Conservation (phyloP, 2,888 invertebrate species). For the Stenodera caucasica region DNA sequence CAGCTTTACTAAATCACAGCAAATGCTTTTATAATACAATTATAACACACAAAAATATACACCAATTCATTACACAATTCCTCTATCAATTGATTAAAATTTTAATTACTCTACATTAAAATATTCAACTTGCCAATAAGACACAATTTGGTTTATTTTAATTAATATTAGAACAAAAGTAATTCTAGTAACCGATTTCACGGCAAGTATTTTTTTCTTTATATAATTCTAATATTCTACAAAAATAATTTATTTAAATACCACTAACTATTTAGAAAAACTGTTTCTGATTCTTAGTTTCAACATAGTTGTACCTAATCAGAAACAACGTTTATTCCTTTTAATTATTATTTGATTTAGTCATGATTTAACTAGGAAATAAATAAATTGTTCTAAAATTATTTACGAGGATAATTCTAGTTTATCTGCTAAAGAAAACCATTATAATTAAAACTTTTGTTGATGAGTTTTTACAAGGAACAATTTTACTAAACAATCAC, state of each 20-base stretch:
- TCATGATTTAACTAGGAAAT: conserved; percentile 19
- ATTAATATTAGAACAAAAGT: background rate
- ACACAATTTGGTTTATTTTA: conserved; percentile 21
- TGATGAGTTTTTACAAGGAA: background rate
- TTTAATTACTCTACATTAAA: background rate
- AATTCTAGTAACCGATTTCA: background rate
- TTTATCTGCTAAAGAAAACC: background rate
- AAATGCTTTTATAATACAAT: conserved; percentile 26
- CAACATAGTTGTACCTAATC: background rate
- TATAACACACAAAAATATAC: conserved; percentile 16
- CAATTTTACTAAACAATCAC: background rate
- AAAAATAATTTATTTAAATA: background rate
- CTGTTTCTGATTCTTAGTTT: background rate
- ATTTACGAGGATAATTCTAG: background rate
- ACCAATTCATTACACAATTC: conserved; percentile 18
- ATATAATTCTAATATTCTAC: background rate
- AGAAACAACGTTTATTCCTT: background rate
- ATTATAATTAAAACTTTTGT: background rate
- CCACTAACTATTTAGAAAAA: background rate
- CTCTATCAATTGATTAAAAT: background rate
- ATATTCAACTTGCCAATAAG: conserved; percentile 16
- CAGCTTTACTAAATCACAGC: conserved; percentile 25
- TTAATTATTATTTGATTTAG: conserved; percentile 3
- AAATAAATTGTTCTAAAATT: conserved; percentile 19
- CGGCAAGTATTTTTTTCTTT: background rate